Evolutionary conservation across 2,113 vertebrate species (phyloP).

Genomic region (Nothoprocta perdicaria): DNA sequence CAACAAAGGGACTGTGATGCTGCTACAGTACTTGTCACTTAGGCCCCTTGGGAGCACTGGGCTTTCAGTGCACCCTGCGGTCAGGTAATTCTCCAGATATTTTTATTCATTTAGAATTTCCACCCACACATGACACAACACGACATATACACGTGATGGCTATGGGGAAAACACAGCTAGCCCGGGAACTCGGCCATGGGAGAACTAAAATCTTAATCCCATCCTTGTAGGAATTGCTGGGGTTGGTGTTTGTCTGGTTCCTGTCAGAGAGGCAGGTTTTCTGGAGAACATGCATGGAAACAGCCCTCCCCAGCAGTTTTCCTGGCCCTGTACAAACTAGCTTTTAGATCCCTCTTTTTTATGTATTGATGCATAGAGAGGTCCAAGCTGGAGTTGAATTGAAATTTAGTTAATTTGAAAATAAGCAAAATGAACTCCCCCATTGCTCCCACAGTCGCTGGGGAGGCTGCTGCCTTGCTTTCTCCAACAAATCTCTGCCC

Average conservation of each 20-base stretch:
- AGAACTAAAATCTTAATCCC: neutral
- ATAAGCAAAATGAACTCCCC: neutral
- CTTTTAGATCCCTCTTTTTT: neutral
- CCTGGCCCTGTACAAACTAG: neutral
- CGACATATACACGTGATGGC: conserved; percentile 15
- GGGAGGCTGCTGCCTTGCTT: neutral
- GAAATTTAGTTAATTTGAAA: neutral
- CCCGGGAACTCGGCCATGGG: neutral
- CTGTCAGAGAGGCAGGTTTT: neutral
- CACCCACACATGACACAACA: conserved; percentile 45
- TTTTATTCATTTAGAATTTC: conserved; percentile 33
- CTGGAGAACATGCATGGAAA: neutral
- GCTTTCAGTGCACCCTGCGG: neutral
- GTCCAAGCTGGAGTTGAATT: neutral
- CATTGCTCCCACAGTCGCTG: neutral
- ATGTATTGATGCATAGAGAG: neutral
- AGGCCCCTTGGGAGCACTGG: neutral
- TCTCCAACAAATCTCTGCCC: neutral
- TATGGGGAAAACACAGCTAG: conserved; percentile 36
- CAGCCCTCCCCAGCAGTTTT: neutral
- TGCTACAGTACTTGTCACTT: neutral
- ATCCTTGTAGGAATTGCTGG: neutral
- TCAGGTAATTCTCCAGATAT: neutral
- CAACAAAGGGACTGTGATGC: neutral
- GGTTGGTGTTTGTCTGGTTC: conserved; percentile 2